phyloP scores from a whole-genome alignment of 2,797 vertebrate genomes.

The Mycteria americana region DNA sequence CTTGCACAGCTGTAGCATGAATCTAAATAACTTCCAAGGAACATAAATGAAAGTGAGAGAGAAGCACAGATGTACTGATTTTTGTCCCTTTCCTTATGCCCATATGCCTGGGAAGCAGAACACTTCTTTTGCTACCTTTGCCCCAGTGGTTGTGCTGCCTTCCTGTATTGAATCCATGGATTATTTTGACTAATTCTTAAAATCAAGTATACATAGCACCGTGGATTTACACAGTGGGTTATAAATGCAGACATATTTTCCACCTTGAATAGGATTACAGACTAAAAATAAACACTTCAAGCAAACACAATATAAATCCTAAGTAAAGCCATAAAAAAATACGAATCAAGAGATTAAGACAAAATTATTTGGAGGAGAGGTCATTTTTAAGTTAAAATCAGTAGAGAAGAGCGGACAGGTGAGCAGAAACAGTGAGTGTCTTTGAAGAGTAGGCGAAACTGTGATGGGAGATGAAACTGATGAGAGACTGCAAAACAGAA shows the following conservation, averaged over 20 bases:
- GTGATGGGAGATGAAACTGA: background rate
- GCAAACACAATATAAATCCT: background rate
- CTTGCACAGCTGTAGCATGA: background rate
- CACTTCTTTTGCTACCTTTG: background rate
- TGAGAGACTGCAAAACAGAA: background rate
- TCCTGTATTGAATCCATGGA: background rate
- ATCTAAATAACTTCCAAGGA: background rate
- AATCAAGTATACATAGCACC: background rate
- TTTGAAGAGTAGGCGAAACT: background rate
- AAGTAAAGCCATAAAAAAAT: background rate
- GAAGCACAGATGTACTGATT: background rate
- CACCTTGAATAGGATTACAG: background rate
- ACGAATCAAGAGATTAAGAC: background rate
- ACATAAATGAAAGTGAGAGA: background rate
- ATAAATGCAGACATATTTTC: background rate
- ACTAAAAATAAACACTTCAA: background rate
- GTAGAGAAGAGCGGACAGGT: background rate
- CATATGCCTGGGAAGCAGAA: background rate
- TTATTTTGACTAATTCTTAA: background rate
- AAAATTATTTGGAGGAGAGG: background rate
- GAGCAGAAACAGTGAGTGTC: background rate
- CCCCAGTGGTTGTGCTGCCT: background rate
- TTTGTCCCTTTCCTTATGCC: background rate
- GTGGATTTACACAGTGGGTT: background rate
- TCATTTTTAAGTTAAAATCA: background rate